Evolutionary conservation across 1,140 invertebrate genomes (phyloP).

Genomic region (Drosophila eugracilis): DNA sequence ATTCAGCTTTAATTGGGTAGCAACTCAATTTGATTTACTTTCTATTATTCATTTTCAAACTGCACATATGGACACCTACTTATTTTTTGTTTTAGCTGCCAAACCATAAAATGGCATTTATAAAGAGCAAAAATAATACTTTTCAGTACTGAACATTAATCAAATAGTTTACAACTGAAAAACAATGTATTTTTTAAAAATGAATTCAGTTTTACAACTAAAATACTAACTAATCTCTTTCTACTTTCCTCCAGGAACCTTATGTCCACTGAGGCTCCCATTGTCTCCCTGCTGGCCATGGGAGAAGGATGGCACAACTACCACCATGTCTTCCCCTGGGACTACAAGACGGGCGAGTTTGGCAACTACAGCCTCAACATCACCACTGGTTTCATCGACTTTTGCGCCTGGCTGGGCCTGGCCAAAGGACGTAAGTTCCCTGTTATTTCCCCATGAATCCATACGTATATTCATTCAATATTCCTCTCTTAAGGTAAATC

Average conservation of each 20-base stretch:
- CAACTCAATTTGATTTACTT: neutral
- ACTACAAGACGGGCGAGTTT: conserved; percentile 94
- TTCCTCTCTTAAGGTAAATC: conserved; percentile 85
- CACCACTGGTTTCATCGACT: conserved; percentile 90
- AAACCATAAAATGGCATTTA: neutral
- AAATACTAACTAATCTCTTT: too few relatives aligned
- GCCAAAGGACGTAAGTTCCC: conserved; percentile 89
- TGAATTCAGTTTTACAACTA: too few relatives aligned
- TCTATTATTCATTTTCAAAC: neutral
- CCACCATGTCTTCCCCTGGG: conserved; percentile 93
- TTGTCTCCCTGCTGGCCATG: conserved; percentile 89
- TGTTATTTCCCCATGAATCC: neutral
- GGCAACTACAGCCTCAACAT: conserved; percentile 88
- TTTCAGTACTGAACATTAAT: too few relatives aligned
- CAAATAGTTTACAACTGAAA: too few relatives aligned
- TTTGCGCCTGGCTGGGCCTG: conserved; percentile 90
- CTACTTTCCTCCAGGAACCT: conserved; percentile 88
- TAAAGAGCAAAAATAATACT: too few relatives aligned
- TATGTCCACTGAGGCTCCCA: conserved; percentile 89
- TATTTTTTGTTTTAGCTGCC: neutral
- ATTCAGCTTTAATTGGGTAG: neutral
- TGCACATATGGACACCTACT: neutral
- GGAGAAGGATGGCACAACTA: conserved; percentile 98
- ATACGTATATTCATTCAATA: neutral
- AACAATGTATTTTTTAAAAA: too few relatives aligned